Percentiles rank a stretch among this genome's conserved stretches.
These are phyloP conservation scores for Craniophora ligustri DNA, from an alignment of 2,888 invertebrate species.

Conservation along the genomic window DNA sequence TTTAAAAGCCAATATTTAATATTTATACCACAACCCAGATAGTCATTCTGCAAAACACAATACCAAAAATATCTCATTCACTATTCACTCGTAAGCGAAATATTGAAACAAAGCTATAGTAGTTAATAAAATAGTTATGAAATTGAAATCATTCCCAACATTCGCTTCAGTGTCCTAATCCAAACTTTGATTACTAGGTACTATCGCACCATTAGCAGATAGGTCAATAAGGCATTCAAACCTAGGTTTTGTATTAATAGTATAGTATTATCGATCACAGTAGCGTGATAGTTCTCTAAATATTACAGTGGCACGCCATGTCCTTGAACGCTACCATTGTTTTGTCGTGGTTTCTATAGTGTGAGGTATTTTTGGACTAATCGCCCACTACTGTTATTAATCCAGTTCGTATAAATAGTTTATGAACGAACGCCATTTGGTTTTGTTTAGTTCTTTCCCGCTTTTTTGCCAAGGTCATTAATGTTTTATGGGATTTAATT, in stretches of 20 bases:
- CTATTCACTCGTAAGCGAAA: too few species aligned
- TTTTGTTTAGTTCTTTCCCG: neutral
- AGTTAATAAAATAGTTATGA: too few species aligned
- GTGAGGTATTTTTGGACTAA: conserved; percentile 44
- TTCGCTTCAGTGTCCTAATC: too few species aligned
- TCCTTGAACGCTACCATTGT: conserved; percentile 42
- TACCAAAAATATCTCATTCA: too few species aligned
- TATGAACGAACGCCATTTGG: conserved; percentile 6
- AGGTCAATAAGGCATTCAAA: conserved; percentile 11
- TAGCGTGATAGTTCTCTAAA: conserved; percentile 43
- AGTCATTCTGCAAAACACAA: too few species aligned
- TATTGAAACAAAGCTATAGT: too few species aligned
- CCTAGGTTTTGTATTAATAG: conserved; percentile 17
- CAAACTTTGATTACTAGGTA: neutral
- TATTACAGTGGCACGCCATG: conserved; percentile 45
- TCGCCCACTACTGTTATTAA: conserved; percentile 31
- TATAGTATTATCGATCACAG: conserved; percentile 37
- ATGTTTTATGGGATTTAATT: neutral
- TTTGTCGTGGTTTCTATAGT: conserved; percentile 40
- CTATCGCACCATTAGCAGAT: too few species aligned
- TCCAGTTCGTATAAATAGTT: conserved; percentile 22
- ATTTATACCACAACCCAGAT: too few species aligned
- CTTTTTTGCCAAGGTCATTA: neutral
- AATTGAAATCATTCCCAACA: too few species aligned
- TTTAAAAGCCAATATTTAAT: too few species aligned